A percentile compares a stretch with the other conserved stretches of the same genome.
These are phyloP conservation scores for Eonycteris spelaea DNA, from an alignment of 2,113 vertebrate genomes.

Conservation along the genomic window DNA sequence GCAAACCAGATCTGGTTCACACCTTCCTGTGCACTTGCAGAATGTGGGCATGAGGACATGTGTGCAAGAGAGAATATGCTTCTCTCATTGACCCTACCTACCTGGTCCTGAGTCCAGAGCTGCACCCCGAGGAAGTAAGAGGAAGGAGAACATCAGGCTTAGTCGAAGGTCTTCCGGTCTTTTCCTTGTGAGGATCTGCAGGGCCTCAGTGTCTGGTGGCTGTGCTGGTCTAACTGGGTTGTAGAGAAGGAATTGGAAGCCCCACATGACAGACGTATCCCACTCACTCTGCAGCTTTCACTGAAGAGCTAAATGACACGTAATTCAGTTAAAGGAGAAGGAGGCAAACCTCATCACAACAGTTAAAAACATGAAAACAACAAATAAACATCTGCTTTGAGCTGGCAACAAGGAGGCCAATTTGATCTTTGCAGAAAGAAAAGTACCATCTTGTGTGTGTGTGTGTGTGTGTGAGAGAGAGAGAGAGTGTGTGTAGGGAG, in stretches of 20 bases:
- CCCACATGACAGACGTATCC: neutral
- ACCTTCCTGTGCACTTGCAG: neutral
- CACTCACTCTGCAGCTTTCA: slow-evolving; percentile 21
- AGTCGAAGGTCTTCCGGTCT: neutral
- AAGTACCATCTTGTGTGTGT: slow-evolving; percentile 47
- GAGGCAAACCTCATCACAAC: slow-evolving; percentile 76
- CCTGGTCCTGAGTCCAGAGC: neutral
- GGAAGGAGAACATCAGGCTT: fast-evolving
- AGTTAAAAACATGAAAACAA: slow-evolving; percentile 74
- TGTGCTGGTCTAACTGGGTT: neutral
- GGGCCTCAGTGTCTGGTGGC: neutral
- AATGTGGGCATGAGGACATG: neutral
- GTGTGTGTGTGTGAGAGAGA: neutral
- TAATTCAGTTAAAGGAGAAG: slow-evolving; percentile 75
- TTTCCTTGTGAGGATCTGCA: neutral
- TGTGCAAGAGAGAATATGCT: neutral
- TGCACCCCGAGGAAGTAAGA: neutral
- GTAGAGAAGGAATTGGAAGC: neutral
- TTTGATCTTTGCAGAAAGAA: slow-evolving; percentile 72
- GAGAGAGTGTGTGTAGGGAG: neutral
- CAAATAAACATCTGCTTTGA: slow-evolving; percentile 81
- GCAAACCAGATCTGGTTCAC: neutral
- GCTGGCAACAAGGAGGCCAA: slow-evolving; percentile 64
- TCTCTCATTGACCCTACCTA: neutral
- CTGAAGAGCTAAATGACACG: slow-evolving; percentile 57